A percentile compares a stretch with the other conserved stretches of the same genome.
Conservation (phyloP, 2,113 vertebrate species). For the Oceanodroma tethys region DNA sequence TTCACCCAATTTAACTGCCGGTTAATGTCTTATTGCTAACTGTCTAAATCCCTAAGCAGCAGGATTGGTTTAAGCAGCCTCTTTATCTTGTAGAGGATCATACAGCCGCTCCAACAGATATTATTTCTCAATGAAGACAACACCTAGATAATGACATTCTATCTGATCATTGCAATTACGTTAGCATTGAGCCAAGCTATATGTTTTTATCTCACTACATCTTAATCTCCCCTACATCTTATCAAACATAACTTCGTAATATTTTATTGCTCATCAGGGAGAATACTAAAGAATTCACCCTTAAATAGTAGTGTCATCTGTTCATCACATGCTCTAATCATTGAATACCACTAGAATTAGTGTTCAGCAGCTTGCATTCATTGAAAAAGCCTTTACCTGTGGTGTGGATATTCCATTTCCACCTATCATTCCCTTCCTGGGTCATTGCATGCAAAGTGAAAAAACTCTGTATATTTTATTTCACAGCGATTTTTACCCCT, state of each 20-base stretch:
- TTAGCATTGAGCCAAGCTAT: background rate
- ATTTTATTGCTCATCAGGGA: background rate
- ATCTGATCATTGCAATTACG: background rate
- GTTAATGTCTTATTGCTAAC: background rate
- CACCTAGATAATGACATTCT: background rate
- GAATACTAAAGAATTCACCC: background rate
- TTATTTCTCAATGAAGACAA: background rate
- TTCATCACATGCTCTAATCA: background rate
- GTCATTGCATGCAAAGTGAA: background rate
- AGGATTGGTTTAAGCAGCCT: background rate
- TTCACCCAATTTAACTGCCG: background rate
- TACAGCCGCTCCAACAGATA: background rate
- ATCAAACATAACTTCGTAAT: background rate
- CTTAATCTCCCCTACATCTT: background rate
- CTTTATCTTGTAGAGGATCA: background rate
- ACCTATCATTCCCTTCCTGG: background rate
- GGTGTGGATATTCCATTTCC: background rate
- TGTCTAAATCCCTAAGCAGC: background rate
- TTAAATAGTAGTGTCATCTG: background rate
- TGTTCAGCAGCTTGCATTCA: background rate
- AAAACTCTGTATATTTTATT: background rate
- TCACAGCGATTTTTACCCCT: background rate
- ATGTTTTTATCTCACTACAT: background rate
- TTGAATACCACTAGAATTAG: background rate
- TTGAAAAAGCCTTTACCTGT: background rate